phyloP scores from a whole-genome alignment of 2,888 invertebrate species.

The Pollenia labialis region DNA sequence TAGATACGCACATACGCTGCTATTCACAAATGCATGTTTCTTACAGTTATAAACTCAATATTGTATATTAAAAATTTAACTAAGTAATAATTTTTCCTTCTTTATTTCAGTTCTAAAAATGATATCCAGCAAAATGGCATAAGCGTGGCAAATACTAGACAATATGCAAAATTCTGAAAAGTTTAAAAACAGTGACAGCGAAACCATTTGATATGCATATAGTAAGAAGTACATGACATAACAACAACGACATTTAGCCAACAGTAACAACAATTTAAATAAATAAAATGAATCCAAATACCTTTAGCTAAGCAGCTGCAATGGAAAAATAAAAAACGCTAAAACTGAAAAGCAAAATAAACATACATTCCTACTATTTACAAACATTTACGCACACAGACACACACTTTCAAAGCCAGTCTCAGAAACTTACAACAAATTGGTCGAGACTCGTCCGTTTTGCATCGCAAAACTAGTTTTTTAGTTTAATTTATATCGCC shows the following conservation, averaged over 20 bases:
- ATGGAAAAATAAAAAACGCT: slow-evolving; percentile 42
- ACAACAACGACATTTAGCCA: slow-evolving; percentile 11
- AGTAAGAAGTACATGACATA: slow-evolving; percentile 23
- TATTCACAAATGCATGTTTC: no score
- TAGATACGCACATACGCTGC: no score
- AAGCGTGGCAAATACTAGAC: not conserved
- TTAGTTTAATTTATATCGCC: slow-evolving; percentile 60
- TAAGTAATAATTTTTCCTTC: slow-evolving; percentile 4
- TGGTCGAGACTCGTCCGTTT: slow-evolving; percentile 48
- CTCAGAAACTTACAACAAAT: slow-evolving; percentile 14
- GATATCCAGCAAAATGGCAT: not conserved
- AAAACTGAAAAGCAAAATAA: slow-evolving; percentile 16
- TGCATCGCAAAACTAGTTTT: slow-evolving; percentile 73
- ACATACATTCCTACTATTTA: slow-evolving; percentile 55
- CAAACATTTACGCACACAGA: slow-evolving; percentile 22
- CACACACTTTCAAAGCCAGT: slow-evolving; percentile 10
- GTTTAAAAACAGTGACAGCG: not conserved
- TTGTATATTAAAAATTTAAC: not conserved
- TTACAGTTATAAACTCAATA: not conserved
- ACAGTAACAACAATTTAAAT: slow-evolving; percentile 21
- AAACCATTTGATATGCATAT: slow-evolving; percentile 11
- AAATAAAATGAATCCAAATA: not conserved
- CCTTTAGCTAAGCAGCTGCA: slow-evolving; percentile 46
- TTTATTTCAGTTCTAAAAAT: slow-evolving; percentile 30
- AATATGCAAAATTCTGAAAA: slow-evolving; percentile 15